Percentiles rank a stretch among this genome's conserved stretches.
These are phyloP conservation scores for Rhingia rostrata DNA, from an alignment of 2,888 invertebrate species.

Conservation along the genomic window DNA sequence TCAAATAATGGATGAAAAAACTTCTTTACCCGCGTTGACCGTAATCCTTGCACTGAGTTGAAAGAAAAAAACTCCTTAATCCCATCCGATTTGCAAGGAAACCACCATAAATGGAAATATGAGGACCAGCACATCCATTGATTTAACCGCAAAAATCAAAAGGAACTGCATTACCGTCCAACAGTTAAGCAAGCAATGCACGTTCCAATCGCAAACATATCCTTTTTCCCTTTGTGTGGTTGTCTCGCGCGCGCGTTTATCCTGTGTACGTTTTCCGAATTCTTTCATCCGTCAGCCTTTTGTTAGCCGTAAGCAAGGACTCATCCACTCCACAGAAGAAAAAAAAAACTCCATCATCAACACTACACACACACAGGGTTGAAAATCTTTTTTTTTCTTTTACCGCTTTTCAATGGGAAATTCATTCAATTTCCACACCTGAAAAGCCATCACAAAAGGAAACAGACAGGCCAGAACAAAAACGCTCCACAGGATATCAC, in stretches of 20 bases:
- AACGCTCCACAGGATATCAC: slow-evolving; percentile 2
- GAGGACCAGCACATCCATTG: slow-evolving; percentile 3
- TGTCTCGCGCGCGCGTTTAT: neutral
- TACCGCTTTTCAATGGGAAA: slow-evolving; percentile 47
- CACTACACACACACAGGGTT: slow-evolving; percentile 18
- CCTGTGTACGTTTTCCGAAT: slow-evolving; percentile 37
- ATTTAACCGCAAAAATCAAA: slow-evolving; percentile 9
- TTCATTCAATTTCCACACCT: slow-evolving; percentile 64
- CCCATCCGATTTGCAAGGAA: slow-evolving; percentile 1
- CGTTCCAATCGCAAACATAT: slow-evolving; percentile 54
- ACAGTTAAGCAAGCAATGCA: slow-evolving; percentile 44
- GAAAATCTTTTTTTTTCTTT: slow-evolving; percentile 53
- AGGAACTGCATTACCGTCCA: slow-evolving; percentile 36
- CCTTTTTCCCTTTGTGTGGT: slow-evolving; percentile 26
- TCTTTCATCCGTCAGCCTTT: slow-evolving; percentile 39
- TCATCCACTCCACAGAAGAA: neutral
- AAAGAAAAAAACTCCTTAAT: slow-evolving; percentile 6
- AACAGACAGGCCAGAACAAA: neutral
- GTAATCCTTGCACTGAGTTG: no score
- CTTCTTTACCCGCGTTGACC: no score
- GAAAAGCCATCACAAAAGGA: slow-evolving; percentile 57
- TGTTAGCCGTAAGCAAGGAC: slow-evolving; percentile 21
- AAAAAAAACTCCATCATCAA: slow-evolving; percentile 24
- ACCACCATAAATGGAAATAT: slow-evolving; percentile 1
- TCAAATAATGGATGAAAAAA: no score